Conservation (phyloP, 2,113 vertebrate species). For the Chitala chitala region DNA sequence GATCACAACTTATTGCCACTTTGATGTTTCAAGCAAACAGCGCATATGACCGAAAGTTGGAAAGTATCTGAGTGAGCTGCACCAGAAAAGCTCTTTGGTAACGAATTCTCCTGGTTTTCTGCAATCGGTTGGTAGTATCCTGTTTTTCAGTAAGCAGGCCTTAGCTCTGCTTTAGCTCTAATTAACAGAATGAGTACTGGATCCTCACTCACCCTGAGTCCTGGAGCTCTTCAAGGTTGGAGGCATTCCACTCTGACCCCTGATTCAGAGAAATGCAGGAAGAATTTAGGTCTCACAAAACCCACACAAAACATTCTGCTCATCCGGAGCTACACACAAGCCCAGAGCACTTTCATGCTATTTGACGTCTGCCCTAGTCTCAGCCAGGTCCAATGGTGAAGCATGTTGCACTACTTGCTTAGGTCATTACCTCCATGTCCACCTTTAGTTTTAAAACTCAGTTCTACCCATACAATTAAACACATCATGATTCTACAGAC, state of each 20-base stretch:
- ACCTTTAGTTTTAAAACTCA: not conserved
- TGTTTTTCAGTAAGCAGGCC: not conserved
- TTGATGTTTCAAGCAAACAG: too few species aligned
- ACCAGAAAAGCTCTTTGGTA: too few species aligned
- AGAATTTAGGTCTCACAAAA: too few species aligned
- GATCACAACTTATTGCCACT: too few species aligned
- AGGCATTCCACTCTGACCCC: conserved; percentile 98
- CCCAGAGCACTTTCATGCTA: not conserved
- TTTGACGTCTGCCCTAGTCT: not conserved
- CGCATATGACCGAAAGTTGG: too few species aligned
- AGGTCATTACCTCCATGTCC: not conserved
- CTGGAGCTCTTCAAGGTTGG: conserved; percentile 92
- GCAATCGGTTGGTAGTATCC: too few species aligned
- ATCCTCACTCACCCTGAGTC: conserved; percentile 78
- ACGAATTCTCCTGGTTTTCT: too few species aligned
- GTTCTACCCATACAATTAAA: not conserved
- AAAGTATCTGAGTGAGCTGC: too few species aligned
- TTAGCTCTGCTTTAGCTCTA: not conserved
- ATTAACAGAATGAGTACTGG: not conserved
- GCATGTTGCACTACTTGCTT: too few species aligned
- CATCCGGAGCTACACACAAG: not conserved
- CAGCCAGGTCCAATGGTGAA: too few species aligned
- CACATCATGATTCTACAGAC: not conserved
- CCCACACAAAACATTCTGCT: too few species aligned
- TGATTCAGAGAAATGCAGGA: conserved; percentile 52